phyloP scores from a whole-genome alignment of 2,797 vertebrate genomes.

The Chaetophractus vellerosus region DNA sequence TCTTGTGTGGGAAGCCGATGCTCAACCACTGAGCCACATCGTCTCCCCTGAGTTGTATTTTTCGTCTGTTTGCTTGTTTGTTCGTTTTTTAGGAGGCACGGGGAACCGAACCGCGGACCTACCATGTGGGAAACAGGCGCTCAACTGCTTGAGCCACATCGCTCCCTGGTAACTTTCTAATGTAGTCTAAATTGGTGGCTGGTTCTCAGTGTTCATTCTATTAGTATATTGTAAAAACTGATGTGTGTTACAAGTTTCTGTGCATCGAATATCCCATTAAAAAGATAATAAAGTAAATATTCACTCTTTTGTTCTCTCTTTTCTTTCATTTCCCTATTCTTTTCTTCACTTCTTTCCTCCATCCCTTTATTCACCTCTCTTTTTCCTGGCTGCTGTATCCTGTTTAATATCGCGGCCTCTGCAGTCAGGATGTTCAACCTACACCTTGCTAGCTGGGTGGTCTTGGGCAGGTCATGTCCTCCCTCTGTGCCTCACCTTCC shows the following conservation, averaged over 20 bases:
- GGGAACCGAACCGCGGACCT: no score
- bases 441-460: no score
- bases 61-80: no score
- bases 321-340: no score
- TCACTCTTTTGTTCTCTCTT: background rate
- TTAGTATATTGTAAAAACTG: background rate
- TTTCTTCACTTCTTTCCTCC: background rate
- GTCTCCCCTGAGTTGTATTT: no score
- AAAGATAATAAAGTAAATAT: background rate
- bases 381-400: background rate
- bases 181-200: no score
- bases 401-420: background rate
- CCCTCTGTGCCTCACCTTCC: background rate
- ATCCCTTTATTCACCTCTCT: background rate
- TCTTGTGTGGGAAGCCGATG: no score
- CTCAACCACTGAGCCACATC: no score
- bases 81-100: no score
- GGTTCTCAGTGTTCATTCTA: background rate
- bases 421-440: background rate
- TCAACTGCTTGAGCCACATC: no score
- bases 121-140: no score
- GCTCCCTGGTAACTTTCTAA: no score
- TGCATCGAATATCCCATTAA: background rate
- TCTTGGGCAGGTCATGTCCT: background rate
- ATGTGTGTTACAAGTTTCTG: background rate